phyloP scores from a whole-genome alignment of 2,113 vertebrate species.

The Ploceus nigricollis region DNA sequence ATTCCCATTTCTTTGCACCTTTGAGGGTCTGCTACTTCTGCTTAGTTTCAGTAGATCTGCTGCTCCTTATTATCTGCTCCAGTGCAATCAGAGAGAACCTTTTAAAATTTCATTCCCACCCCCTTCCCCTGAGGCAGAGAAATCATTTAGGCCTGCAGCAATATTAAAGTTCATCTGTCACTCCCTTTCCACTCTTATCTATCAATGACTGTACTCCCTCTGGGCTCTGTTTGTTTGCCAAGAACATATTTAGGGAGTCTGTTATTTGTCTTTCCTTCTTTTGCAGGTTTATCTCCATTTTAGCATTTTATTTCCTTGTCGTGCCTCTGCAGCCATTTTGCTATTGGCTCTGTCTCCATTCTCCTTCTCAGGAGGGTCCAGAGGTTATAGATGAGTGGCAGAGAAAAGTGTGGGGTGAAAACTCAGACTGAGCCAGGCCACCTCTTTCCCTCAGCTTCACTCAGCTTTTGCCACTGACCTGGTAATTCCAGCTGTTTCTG shows the following conservation, averaged over 20 bases:
- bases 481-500: background rate
- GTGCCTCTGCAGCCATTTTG: background rate
- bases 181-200: slow-evolving; percentile 61
- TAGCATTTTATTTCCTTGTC: background rate
- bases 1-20: background rate
- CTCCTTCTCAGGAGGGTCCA: background rate
- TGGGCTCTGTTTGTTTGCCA: slow-evolving; percentile 56
- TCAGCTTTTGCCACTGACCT: background rate
- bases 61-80: slow-evolving; percentile 58
- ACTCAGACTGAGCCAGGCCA: background rate
- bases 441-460: rapidly evolving
- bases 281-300: slow-evolving; percentile 24
- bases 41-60: slow-evolving; percentile 36
- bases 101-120: slow-evolving; percentile 56
- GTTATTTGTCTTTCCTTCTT: slow-evolving; percentile 48
- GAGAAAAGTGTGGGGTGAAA: background rate
- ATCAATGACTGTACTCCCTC: slow-evolving; percentile 48
- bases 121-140: slow-evolving; percentile 48
- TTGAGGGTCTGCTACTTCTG: background rate
- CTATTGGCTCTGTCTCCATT: background rate
- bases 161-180: slow-evolving; percentile 69
- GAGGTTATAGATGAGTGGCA: background rate
- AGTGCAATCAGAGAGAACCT: slow-evolving; percentile 43
- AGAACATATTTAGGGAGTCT: slow-evolving; percentile 50
- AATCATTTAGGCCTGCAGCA: slow-evolving; percentile 67